Percentiles rank a stretch among this genome's conserved stretches.
phyloP scores from a whole-genome alignment of 2,113 vertebrate genomes.

The Myiagra hebetior region DNA sequence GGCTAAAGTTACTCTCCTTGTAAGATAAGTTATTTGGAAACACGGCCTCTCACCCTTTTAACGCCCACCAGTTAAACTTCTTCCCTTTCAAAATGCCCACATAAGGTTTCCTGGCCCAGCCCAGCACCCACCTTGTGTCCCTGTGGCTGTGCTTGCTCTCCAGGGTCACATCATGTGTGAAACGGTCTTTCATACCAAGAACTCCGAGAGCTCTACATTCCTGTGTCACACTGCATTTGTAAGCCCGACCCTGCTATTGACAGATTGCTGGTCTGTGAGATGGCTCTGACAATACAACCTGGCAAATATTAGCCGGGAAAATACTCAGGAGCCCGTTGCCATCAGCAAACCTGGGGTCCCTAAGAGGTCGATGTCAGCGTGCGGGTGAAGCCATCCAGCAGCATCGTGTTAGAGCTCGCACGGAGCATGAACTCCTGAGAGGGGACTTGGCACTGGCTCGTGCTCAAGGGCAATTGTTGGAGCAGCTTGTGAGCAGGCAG shows the following conservation, averaged over 20 bases:
- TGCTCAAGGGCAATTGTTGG: conserved; percentile 26
- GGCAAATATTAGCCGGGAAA: not conserved
- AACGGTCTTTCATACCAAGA: not conserved
- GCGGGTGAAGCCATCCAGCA: not conserved
- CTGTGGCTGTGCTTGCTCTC: not conserved
- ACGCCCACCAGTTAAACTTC: not conserved
- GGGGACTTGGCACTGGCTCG: not conserved
- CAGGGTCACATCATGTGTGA: not conserved
- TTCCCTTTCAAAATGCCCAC: not conserved
- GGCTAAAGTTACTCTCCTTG: conserved; percentile 1
- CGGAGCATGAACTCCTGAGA: not conserved
- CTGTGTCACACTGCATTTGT: conserved; percentile 21
- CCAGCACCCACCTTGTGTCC: not conserved
- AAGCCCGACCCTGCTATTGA: not conserved
- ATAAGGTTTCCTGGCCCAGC: not conserved
- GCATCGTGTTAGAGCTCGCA: not conserved
- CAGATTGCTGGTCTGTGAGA: not conserved
- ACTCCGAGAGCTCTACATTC: not conserved
- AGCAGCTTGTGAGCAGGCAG: conserved; percentile 8
- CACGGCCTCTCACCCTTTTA: not conserved
- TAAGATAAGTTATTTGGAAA: conserved; percentile 1
- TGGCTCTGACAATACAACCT: not conserved
- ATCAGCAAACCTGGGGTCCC: not conserved
- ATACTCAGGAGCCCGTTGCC: not conserved
- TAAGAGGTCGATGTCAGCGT: not conserved